These are phyloP conservation scores for Drosophila takahashii DNA, from an alignment of 1,140 invertebrate species.

Conservation along the genomic window DNA sequence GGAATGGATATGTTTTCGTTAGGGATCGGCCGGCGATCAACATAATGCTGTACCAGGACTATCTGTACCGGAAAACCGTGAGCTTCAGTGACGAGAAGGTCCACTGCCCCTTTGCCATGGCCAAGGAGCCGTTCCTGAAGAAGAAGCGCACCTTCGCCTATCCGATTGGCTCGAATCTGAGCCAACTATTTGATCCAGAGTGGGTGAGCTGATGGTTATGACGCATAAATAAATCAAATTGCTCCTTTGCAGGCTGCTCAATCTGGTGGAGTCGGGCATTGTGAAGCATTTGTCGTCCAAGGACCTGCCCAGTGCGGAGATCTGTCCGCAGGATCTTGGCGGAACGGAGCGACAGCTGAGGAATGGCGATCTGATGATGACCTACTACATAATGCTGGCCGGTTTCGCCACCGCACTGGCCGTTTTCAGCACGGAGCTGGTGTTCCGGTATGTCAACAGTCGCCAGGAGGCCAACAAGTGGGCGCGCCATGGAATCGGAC, in stretches of 20 bases:
- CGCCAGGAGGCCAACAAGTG: constrained; percentile 70
- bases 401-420: constrained; percentile 87
- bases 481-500: constrained; percentile 66
- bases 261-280: constrained; percentile 90
- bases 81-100: constrained; percentile 86
- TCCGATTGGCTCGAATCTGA: constrained; percentile 86
- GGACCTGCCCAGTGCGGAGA: constrained; percentile 89
- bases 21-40: constrained; percentile 88
- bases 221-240: background rate
- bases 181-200: constrained; percentile 88
- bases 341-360: constrained; percentile 91
- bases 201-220: constrained; percentile 84
- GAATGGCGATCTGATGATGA: constrained; percentile 87
- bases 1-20: constrained; percentile 87
- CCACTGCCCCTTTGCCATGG: constrained; percentile 90
- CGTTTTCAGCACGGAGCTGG: constrained; percentile 88
- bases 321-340: constrained; percentile 91
- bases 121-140: constrained; percentile 87
- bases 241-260: constrained; percentile 86
- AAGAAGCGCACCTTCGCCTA: constrained; percentile 90
- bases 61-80: constrained; percentile 87
- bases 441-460: constrained; percentile 80
- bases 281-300: constrained; percentile 87
- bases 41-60: constrained; percentile 89
- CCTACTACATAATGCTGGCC: constrained; percentile 88